phyloP scores from a whole-genome alignment of 2,113 vertebrate species.

The Stigmatopora argus region DNA sequence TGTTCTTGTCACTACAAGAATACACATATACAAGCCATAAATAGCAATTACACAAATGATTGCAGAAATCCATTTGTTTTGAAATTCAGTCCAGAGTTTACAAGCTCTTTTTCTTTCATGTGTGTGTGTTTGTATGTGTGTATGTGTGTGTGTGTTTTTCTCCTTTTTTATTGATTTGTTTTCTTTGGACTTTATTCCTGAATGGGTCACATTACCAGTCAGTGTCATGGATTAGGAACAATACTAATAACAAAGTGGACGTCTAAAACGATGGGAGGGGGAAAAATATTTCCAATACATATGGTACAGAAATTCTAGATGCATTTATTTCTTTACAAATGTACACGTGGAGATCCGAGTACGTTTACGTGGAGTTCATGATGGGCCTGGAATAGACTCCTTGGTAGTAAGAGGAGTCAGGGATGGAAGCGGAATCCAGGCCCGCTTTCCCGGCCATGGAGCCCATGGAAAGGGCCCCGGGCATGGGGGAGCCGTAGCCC shows the following conservation, averaged over 20 bases:
- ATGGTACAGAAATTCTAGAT: constrained; percentile 74
- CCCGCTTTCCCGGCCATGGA: constrained; percentile 88
- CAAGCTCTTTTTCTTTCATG: constrained; percentile 54
- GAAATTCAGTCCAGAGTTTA: constrained; percentile 41
- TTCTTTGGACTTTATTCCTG: constrained; percentile 79
- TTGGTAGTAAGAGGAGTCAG: constrained; percentile 91
- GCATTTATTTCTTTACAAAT: constrained; percentile 74
- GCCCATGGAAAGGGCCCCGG: constrained; percentile 89
- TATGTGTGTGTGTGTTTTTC: not conserved
- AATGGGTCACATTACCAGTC: constrained; percentile 66
- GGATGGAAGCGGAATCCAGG: constrained; percentile 85
- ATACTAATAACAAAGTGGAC: constrained; percentile 74
- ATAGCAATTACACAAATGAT: constrained; percentile 97
- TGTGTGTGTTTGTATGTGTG: constrained; percentile 45
- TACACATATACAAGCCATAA: constrained; percentile 97
- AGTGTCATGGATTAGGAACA: constrained; percentile 39
- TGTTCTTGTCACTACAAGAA: constrained; percentile 85
- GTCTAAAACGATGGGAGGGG: constrained; percentile 73
- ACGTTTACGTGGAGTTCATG: constrained; percentile 94
- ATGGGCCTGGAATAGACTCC: constrained; percentile 96
- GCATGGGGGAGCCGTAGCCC: constrained; percentile 89
- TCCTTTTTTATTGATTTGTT: constrained; percentile 15
- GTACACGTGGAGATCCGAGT: constrained; percentile 67
- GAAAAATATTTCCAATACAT: constrained; percentile 74
- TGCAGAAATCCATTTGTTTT: constrained; percentile 73